Evolutionary conservation across 2,797 vertebrate species (phyloP), one percentile per base, ranked within the genome.

Genomic region (Distichodus sexfasciatus): DNA sequence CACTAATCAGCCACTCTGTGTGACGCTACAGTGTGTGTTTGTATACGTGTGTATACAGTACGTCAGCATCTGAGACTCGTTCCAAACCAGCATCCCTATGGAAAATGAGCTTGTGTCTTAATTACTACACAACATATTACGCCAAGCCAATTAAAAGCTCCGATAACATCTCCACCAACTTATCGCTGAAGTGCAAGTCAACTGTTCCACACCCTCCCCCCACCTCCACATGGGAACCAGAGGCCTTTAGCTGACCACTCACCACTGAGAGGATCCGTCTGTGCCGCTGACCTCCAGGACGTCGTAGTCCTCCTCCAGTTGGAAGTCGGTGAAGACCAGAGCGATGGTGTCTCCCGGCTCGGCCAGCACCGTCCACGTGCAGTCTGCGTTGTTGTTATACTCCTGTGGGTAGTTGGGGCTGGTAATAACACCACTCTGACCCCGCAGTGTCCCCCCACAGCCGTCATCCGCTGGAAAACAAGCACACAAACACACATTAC

Each of bases 261-360:
- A 97, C 97, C 97, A 99, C 82, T 97, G 94, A 0, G 97, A 98
- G 60, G 96, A 94, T 71, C 94, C 96, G 28, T 99, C 97, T 0
- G 97, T 98, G 77, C 97, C 97, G 19, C 93, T 96, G 76, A 99
- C 94, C 84, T 99, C 97, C 81, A 99, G 80, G 8, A 98, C 93
- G 48, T 99, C 97, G 0, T 98, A 99, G 65, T 95, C 95, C 0
- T 98, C 96, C 86, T 99, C 97, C 83, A 99, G 87, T 79, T 97
- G 96, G 76, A 99, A 99, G 88, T 98, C 96, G 19, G 93, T 93
- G 83, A 99, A 99, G 69, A 98, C 94, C 86, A 99, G 84, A 53
- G 97, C 96, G 0, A 99, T 99, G 76, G 97, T 98, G 89, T 99
- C 97, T 2, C 97, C 97, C 0, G 96, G 95, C 77, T 99, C 97